Evolutionary conservation across 2,888 invertebrate genomes (phyloP).

Genomic region (Drosophila ezoana): DNA sequence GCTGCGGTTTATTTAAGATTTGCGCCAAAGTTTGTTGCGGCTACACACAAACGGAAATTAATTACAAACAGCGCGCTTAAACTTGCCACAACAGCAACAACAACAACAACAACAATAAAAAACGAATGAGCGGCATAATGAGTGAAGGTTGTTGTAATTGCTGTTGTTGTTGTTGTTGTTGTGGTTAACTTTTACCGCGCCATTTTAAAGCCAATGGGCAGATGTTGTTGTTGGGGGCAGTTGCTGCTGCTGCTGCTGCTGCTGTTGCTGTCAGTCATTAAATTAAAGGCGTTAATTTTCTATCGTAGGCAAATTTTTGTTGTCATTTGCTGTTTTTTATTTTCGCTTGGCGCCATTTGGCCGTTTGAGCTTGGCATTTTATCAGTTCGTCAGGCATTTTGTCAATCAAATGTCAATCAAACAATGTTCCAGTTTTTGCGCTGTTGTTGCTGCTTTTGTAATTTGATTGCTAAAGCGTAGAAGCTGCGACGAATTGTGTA

Average conservation of each 20-base stretch:
- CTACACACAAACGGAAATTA: conserved; percentile 77
- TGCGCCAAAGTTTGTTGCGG: conserved; percentile 67
- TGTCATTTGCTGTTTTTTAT: conserved; percentile 26
- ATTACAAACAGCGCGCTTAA: conserved; percentile 76
- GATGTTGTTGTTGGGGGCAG: conserved; percentile 26
- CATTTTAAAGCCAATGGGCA: conserved; percentile 41
- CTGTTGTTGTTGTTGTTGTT: conserved; percentile 22
- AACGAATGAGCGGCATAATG: conserved; percentile 64
- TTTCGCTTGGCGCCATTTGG: conserved; percentile 45
- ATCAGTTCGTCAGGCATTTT: conserved; percentile 55
- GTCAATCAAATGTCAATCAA: conserved; percentile 79
- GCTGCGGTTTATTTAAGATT: conserved; percentile 71
- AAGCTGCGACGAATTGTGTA: conserved; percentile 77
- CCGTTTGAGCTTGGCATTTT: conserved; percentile 48
- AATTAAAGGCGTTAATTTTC: conserved; percentile 66
- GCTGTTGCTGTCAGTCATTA: conserved; percentile 46
- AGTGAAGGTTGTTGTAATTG: conserved; percentile 58
- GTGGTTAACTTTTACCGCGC: conserved; percentile 17
- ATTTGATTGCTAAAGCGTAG: conserved; percentile 79
- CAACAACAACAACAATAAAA: conserved; percentile 24
- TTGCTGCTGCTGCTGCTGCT: conserved; percentile 12
- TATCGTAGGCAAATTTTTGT: conserved; percentile 47
- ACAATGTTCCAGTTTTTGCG: conserved; percentile 61
- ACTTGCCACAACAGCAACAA: conserved; percentile 52
- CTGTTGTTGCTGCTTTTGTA: conserved; percentile 62